A percentile compares a stretch with the other conserved stretches of the same genome.
Evolutionary conservation across 92 coral and sea anemone genomes (phyloP).

Genomic region (Epizoanthus rinbou): DNA sequence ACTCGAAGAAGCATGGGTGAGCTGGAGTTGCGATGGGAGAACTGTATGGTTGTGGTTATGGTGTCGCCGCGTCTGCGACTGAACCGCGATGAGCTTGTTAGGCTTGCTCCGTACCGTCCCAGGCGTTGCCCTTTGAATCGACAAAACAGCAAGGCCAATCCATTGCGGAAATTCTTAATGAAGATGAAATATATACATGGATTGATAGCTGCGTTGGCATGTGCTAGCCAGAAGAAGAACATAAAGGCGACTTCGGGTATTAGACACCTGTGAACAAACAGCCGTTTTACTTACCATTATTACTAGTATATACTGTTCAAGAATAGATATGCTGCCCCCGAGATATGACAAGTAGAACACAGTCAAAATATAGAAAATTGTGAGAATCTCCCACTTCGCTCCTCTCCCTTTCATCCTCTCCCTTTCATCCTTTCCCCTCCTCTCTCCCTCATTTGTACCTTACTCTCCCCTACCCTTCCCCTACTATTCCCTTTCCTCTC

Average conservation of each 20-base stretch:
- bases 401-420: no score
- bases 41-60: background rate
- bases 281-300: no score
- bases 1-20: constrained; percentile 29
- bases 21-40: constrained; percentile 19
- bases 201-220: constrained; percentile 40
- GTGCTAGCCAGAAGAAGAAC: constrained; percentile 20
- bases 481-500: no score
- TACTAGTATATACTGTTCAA: no score
- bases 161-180: constrained; percentile 37
- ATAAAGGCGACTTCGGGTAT: background rate
- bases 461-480: no score
- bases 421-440: no score
- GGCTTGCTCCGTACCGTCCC: background rate
- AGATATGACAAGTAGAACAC: no score
- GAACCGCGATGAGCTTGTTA: constrained; percentile 15
- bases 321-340: no score
- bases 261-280: constrained; percentile 6
- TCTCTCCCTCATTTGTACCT: no score
- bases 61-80: constrained; percentile 13
- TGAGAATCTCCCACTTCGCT: no score
- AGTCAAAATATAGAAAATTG: no score
- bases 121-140: background rate
- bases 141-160: background rate
- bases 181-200: constrained; percentile 44